These are phyloP conservation scores for Eupsittula cactorum DNA, from an alignment of 2,113 vertebrate genomes.

Conservation along the genomic window DNA sequence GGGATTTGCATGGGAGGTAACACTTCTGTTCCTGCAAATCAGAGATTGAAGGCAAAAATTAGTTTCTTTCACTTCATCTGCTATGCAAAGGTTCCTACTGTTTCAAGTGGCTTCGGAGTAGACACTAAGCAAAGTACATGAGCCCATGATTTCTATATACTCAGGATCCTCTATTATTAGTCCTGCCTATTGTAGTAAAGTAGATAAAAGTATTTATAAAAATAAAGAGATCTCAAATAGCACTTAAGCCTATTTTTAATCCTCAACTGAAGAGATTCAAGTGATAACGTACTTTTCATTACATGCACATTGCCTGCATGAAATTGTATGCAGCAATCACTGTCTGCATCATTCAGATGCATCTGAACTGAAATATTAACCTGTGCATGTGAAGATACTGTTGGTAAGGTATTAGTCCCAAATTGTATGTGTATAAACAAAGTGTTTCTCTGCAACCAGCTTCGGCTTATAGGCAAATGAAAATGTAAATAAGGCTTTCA, in stretches of 20 bases:
- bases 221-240: background rate
- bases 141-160: background rate
- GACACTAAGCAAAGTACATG: background rate
- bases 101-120: constrained; percentile 23
- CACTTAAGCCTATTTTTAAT: constrained; percentile 37
- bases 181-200: background rate
- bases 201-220: constrained; percentile 35
- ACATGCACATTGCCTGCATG: background rate
- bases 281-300: background rate
- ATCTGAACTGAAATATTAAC: background rate
- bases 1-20: background rate
- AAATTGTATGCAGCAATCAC: background rate
- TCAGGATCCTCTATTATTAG: constrained; percentile 1
- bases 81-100: background rate
- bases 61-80: background rate
- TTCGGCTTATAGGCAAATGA: background rate
- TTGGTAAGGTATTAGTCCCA: background rate
- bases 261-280: background rate
- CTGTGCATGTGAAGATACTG: background rate
- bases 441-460: background rate
- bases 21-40: background rate
- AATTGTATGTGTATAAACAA: background rate
- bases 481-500: background rate
- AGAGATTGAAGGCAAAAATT: background rate
- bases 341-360: background rate